phyloP scores from a whole-genome alignment of 2,113 vertebrate genomes.

The Shinisaurus crocodilurus region DNA sequence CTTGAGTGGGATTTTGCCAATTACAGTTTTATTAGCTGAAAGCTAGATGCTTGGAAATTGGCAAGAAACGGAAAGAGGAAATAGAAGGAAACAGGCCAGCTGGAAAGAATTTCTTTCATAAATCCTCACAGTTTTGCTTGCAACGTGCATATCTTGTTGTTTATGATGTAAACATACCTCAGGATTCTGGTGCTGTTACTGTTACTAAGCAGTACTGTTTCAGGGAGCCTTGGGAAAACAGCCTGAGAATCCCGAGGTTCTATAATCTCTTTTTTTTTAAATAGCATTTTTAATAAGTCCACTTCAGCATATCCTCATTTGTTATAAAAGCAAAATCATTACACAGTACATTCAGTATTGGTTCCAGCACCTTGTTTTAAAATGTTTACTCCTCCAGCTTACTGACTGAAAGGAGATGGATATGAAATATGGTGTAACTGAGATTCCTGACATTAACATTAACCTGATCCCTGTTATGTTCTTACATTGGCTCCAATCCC shows the following conservation, averaged over 20 bases:
- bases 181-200: neutral
- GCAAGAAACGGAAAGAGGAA: neutral
- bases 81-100: neutral
- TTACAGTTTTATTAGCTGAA: constrained; percentile 24
- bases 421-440: neutral
- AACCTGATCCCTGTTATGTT: neutral
- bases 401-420: neutral
- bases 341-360: neutral
- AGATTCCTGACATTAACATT: neutral
- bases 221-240: neutral
- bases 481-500: constrained; percentile 4
- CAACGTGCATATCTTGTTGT: neutral
- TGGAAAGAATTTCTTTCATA: neutral
- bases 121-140: neutral
- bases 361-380: constrained; percentile 4
- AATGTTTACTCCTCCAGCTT: neutral
- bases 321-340: neutral
- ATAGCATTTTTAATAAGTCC: neutral
- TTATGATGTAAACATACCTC: neutral
- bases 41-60: constrained; percentile 6
- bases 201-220: neutral
- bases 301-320: accelerated
- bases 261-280: constrained; percentile 10
- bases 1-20: neutral
- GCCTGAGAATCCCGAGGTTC: neutral